Conservation (phyloP, 2,113 vertebrate genomes). For the Phylloscopus trochilus region DNA sequence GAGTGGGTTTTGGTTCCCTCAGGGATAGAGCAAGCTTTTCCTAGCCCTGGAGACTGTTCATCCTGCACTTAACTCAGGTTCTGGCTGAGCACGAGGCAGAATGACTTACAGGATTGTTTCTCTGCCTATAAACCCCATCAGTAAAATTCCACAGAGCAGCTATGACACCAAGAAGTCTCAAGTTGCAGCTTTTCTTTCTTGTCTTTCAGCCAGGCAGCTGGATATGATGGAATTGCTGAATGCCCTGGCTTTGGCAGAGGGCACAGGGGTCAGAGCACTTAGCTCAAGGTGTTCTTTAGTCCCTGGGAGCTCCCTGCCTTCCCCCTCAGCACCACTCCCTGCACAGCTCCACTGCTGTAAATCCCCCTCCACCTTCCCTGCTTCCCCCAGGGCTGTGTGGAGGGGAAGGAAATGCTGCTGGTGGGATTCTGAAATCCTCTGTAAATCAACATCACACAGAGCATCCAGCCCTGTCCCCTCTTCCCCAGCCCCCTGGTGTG, state of each 20-base stretch:
- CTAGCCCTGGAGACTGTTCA: slow-evolving; percentile 22
- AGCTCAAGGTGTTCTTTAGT: not conserved
- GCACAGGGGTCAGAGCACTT: slow-evolving; percentile 13
- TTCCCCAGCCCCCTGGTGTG: not conserved
- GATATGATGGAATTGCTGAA: slow-evolving; percentile 5
- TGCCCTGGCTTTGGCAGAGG: slow-evolving; percentile 24
- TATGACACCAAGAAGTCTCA: slow-evolving; percentile 37
- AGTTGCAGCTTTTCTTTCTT: slow-evolving; percentile 7
- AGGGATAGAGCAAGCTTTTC: not conserved
- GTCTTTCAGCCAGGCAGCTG: slow-evolving; percentile 34
- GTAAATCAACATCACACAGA: not conserved
- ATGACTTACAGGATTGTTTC: slow-evolving; percentile 50
- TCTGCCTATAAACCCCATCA: slow-evolving; percentile 41
- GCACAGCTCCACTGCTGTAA: not conserved
- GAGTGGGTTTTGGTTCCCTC: not conserved
- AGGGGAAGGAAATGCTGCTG: not conserved
- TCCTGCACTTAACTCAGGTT: slow-evolving; percentile 49
- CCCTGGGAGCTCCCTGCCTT: not conserved
- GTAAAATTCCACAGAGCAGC: slow-evolving; percentile 49
- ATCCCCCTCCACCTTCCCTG: not conserved
- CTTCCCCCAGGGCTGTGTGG: not conserved
- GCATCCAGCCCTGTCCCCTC: not conserved
- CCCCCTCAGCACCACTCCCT: not conserved
- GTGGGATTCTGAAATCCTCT: not conserved
- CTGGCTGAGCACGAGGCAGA: slow-evolving; percentile 41